phyloP scores from a whole-genome alignment of 2,113 vertebrate genomes.

The Mus pahari region DNA sequence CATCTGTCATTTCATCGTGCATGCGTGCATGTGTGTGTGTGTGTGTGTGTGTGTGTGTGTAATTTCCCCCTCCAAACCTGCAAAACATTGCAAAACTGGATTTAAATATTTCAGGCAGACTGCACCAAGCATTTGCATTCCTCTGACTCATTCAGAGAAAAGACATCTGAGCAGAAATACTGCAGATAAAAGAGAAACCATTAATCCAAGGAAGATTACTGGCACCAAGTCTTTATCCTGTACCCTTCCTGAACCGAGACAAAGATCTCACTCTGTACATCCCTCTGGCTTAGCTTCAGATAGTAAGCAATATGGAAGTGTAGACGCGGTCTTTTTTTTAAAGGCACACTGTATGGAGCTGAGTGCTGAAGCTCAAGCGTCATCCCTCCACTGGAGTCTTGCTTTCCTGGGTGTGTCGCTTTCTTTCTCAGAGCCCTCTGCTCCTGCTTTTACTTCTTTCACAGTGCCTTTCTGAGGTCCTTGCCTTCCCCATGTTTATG shows the following conservation, averaged over 20 bases:
- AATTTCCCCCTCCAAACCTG: constrained; percentile 84
- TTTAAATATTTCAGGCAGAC: constrained; percentile 91
- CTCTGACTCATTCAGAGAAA: constrained; percentile 95
- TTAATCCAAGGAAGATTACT: constrained; percentile 99
- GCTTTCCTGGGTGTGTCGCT: constrained; percentile 65
- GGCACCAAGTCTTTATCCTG: constrained; percentile 98
- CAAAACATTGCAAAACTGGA: constrained; percentile 89
- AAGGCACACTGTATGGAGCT: constrained; percentile 84
- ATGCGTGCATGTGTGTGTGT: constrained; percentile 65
- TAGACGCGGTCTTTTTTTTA: constrained; percentile 85
- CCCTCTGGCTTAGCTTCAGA: constrained; percentile 90
- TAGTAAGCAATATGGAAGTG: constrained; percentile 87
- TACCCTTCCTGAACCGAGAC: constrained; percentile 91
- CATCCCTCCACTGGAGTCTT: constrained; percentile 68
- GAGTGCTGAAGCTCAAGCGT: constrained; percentile 80
- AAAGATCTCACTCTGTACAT: constrained; percentile 91
- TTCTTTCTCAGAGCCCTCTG: constrained; percentile 26
- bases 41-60: constrained; percentile 63
- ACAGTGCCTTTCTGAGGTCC: background rate
- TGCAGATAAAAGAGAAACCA: constrained; percentile 99
- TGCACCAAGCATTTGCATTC: constrained; percentile 97
- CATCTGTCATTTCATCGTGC: constrained; percentile 81
- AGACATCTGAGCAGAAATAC: constrained; percentile 99
- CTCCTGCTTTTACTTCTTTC: constrained; percentile 12
- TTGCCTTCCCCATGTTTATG: background rate